phyloP scores from a whole-genome alignment of 2,888 invertebrate genomes.

The Dicyrtomina minuta region DNA sequence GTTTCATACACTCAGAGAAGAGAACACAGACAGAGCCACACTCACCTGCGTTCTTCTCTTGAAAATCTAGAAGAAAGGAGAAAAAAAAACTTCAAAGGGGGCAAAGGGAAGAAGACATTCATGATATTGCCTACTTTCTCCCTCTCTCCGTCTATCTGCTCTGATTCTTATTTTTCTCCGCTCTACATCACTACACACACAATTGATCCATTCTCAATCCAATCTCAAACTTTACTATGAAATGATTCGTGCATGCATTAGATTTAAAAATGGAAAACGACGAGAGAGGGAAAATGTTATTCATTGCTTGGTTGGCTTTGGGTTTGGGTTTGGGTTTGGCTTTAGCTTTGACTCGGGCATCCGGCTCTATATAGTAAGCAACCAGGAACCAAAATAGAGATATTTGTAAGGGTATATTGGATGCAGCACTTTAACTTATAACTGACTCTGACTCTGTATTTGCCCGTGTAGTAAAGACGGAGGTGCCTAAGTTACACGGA shows the following conservation, averaged over 20 bases:
- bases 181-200: neutral
- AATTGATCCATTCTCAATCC: conserved; percentile 18
- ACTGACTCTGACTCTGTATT: too few relatives aligned
- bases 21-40: neutral
- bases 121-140: conserved; percentile 1
- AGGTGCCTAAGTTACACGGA: too few relatives aligned
- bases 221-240: conserved; percentile 7
- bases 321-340: conserved; percentile 3
- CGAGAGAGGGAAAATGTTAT: conserved; percentile 7
- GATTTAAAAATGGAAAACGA: neutral
- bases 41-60: neutral
- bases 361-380: neutral
- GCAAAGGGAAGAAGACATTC: too few relatives aligned
- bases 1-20: neutral
- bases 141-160: neutral
- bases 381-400: neutral
- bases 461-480: too few relatives aligned
- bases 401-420: too few relatives aligned
- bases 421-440: too few relatives aligned
- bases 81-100: conserved; percentile 10
- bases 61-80: too few relatives aligned
- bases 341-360: neutral
- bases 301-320: conserved; percentile 3
- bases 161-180: neutral
- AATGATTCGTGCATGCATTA: conserved; percentile 1